These are phyloP conservation scores for Lepus timidus DNA, from an alignment of 2,113 vertebrate genomes.

Conservation along the genomic window DNA sequence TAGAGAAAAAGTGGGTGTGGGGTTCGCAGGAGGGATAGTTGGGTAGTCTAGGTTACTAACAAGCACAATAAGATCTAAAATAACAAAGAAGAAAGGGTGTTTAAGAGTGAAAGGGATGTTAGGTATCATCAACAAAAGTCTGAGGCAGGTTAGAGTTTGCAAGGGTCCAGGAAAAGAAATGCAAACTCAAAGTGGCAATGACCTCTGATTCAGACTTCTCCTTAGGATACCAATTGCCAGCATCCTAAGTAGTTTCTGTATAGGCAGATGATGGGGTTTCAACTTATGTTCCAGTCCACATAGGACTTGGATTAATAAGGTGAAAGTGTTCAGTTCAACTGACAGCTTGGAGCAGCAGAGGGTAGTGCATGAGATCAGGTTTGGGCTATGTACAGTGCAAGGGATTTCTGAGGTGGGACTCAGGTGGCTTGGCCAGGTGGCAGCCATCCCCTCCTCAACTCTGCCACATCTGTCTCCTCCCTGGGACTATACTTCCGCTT, in stretches of 20 bases:
- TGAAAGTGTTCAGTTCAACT: neutral
- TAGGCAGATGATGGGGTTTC: neutral
- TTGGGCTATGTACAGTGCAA: neutral
- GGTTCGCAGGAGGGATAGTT: neutral
- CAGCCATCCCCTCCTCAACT: neutral
- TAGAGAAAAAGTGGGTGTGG: neutral
- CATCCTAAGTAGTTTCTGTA: neutral
- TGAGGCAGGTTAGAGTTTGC: neutral
- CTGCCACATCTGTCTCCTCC: neutral
- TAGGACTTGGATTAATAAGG: neutral
- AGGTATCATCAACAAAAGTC: neutral
- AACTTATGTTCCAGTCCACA: neutral
- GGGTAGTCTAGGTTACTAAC: neutral
- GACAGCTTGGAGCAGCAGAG: neutral
- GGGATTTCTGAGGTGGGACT: neutral
- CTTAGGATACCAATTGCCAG: rapidly evolving
- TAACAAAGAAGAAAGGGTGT: neutral
- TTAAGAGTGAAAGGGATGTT: neutral
- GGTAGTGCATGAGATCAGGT: rapidly evolving
- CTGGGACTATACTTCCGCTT: neutral
- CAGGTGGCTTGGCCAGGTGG: too few species aligned
- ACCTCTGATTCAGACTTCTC: neutral
- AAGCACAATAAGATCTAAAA: constrained; percentile 8
- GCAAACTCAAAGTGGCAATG: neutral
- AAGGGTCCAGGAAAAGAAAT: neutral